Conservation (phyloP, 2,113 vertebrate species). For the Tachuris rubrigastra region DNA sequence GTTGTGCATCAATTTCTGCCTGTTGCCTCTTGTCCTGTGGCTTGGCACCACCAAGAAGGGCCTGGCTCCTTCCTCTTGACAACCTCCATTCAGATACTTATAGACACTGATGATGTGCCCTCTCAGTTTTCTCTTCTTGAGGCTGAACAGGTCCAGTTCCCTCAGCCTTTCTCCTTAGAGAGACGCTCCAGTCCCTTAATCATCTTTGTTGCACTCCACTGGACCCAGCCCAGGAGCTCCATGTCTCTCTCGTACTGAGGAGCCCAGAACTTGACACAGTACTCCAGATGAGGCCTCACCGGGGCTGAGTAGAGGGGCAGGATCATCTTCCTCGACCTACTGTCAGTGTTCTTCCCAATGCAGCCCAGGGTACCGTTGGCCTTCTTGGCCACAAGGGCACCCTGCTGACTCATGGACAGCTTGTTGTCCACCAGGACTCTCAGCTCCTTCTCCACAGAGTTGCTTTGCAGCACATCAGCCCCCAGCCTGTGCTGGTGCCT, state of each 20-base stretch:
- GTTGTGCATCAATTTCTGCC: not conserved
- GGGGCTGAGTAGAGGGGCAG: not conserved
- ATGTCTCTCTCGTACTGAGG: not conserved
- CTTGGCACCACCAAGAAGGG: rapidly evolving
- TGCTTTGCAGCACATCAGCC: not conserved
- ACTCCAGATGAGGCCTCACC: not conserved
- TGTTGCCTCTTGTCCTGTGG: rapidly evolving
- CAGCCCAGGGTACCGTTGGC: not conserved
- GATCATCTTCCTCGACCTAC: rapidly evolving
- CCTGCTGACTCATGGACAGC: not conserved
- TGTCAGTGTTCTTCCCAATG: not conserved
- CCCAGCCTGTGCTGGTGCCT: not conserved
- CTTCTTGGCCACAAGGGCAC: not conserved
- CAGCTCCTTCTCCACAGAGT: not conserved
- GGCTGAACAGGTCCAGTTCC: not conserved
- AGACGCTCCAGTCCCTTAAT: not conserved
- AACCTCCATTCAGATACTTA: not conserved
- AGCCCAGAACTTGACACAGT: not conserved
- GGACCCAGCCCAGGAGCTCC: not conserved
- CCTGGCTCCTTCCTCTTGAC: not conserved
- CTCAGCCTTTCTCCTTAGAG: not conserved
- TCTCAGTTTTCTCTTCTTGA: not conserved
- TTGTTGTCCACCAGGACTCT: not conserved
- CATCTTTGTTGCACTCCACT: not conserved
- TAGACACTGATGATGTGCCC: rapidly evolving